A percentile compares a stretch with the other conserved stretches of the same genome.
Conservation (phyloP, 2,888 invertebrate genomes). For the Coleophora flavipennella region DNA sequence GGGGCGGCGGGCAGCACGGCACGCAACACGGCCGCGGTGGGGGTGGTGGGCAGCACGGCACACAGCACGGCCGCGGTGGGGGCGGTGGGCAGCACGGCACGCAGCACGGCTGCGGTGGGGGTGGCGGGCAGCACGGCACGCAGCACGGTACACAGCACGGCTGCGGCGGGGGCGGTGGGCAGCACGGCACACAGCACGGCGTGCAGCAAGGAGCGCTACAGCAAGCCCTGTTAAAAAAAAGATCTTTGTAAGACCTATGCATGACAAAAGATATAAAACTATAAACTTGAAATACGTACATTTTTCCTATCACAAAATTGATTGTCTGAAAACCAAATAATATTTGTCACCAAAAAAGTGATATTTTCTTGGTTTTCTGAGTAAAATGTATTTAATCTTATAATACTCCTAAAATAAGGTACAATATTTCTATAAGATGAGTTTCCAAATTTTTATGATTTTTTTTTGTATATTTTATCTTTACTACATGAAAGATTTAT, state of each 20-base stretch:
- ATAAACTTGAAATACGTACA: not conserved
- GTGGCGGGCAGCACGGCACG: not conserved
- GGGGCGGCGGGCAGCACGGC: not conserved
- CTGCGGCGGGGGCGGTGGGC: not conserved
- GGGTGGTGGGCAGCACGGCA: not conserved
- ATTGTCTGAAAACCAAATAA: not conserved
- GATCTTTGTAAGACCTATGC: not conserved
- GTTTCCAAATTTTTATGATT: not conserved
- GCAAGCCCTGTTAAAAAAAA: not conserved
- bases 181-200: not conserved
- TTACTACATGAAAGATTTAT: not conserved
- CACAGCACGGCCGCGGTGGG: conserved; percentile 1
- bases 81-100: not conserved
- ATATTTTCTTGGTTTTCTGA: not conserved
- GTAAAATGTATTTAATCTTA: not conserved
- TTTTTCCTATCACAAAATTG: not conserved
- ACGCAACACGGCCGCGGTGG: not conserved
- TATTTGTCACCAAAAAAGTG: not conserved
- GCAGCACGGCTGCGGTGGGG: not conserved
- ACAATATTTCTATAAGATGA: not conserved
- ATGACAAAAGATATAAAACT: not conserved
- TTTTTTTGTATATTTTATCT: not conserved
- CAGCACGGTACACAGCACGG: not conserved
- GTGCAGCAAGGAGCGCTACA: not conserved
- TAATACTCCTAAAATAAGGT: not conserved